Base-by-base conservation (phyloP, 2,797 vertebrate genomes). In the Anguilla anguilla region DNA sequence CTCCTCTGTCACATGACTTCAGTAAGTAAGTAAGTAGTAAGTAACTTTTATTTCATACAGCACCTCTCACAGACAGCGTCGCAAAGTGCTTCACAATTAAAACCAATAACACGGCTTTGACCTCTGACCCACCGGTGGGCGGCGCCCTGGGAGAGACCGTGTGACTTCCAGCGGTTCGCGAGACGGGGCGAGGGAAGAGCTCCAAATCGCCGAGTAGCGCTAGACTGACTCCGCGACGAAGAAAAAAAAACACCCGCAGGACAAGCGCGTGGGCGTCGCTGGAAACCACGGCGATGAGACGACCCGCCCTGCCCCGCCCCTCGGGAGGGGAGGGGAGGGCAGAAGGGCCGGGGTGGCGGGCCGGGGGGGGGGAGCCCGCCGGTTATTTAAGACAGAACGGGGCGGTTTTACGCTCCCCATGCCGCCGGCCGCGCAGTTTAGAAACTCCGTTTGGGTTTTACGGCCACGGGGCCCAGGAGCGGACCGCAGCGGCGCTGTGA, bases 211-310 rank as follows among this genome's bases (percentile, higher is more conserved):
- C n/a, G 25, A 85, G 84, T 64, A 51, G 35, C 59, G 69, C 61
- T 31, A 46, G 61, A 9, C 51, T 53, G 51, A 57, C 84, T 85
- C 43, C 25, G 61, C 69, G 84, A 85, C 35, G n/a, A n/a, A n/a
- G 39, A 39, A 2, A 31, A 39, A 39, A 43, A 85, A 85, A 85
- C 84, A 67, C 35, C 0, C 35, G 35, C 61, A 74, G 85, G 67
- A 86, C 74, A 69, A 3, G 3, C 15, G 46, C 17, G 35, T 25
- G 61, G 61, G 39, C 25, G 61, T 85, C 85, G 69, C 69, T 85
- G 35, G 72, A 64, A 86, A 72, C 51, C 85, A 31, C 53, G 61
- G 85, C 46, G 67, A 53, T 86, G 51, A 86, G 51, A 49, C 55
- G 85, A 86, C 85, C 51, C 67, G 85, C n/a, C 49, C 85, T 4